phyloP scores from a whole-genome alignment of 1,140 invertebrate genomes.

The Sycophaga agraensis region DNA sequence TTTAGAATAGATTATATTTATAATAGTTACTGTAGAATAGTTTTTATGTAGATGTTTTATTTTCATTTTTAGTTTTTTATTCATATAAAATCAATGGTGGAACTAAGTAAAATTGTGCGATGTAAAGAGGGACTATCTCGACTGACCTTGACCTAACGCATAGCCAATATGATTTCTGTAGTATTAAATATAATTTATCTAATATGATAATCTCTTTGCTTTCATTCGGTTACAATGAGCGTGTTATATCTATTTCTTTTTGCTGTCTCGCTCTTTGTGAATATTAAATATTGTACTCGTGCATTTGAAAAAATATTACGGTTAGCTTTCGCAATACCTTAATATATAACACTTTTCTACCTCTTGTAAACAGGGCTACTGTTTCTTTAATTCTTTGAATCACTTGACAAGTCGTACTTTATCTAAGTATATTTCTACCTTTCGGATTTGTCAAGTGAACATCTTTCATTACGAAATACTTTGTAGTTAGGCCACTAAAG shows the following conservation, averaged over 20 bases:
- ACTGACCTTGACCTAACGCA: neutral
- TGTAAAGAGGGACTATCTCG: neutral
- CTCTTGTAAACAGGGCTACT: neutral
- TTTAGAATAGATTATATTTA: too few relatives aligned
- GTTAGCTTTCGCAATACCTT: constrained; percentile 10
- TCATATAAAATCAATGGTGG: too few relatives aligned
- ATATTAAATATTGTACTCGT: constrained; percentile 13
- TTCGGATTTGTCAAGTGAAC: constrained; percentile 19
- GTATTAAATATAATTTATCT: constrained; percentile 1
- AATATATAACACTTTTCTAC: neutral
- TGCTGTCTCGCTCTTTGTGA: constrained; percentile 8
- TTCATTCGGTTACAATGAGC: neutral
- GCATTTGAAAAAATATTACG: neutral
- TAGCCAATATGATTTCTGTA: neutral
- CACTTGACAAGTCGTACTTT: constrained; percentile 3
- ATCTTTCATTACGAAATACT: neutral
- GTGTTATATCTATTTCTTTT: constrained; percentile 13
- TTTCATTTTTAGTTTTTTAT: too few relatives aligned
- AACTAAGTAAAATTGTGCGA: neutral
- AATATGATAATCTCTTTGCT: constrained; percentile 4
- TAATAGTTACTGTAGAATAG: too few relatives aligned
- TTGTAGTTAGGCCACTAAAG: neutral
- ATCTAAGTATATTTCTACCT: too few relatives aligned
- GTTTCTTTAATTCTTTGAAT: neutral
- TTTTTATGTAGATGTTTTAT: too few relatives aligned